phyloP scores from a whole-genome alignment of 2,888 invertebrate species.

The Drosophila kuntzei region DNA sequence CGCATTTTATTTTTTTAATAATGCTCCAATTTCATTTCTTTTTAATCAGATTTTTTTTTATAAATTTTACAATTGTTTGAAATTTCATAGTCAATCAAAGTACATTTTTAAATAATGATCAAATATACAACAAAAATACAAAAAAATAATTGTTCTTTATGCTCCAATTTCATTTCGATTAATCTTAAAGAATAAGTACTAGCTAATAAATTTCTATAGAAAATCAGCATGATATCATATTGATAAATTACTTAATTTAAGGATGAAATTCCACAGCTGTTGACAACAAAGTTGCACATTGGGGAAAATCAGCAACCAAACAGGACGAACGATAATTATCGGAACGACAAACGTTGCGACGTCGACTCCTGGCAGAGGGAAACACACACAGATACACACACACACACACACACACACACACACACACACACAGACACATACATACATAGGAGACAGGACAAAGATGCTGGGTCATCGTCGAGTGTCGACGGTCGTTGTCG shows the following conservation, averaged over 20 bases:
- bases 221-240: neutral
- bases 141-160: neutral
- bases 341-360: conserved; percentile 53
- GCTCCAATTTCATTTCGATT: neutral
- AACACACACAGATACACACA: conserved; percentile 8
- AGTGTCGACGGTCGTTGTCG: conserved; percentile 52
- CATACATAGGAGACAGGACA: conserved; percentile 8
- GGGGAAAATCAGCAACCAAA: conserved; percentile 44
- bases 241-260: conserved; percentile 2
- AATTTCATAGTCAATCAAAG: too few relatives aligned
- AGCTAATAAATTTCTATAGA: neutral
- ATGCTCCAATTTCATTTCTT: too few relatives aligned
- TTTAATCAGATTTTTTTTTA: too few relatives aligned
- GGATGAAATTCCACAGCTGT: conserved; percentile 12
- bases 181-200: neutral
- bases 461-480: conserved; percentile 66
- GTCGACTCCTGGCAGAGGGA: conserved; percentile 16
- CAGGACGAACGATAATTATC: conserved; percentile 67
- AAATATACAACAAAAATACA: neutral
- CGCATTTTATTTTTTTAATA: too few relatives aligned
- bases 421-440: conserved; percentile 14
- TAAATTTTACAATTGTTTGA: too few relatives aligned
- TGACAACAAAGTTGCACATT: conserved; percentile 9
- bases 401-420: conserved; percentile 16
- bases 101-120: too few relatives aligned